Conservation (phyloP, 2,797 vertebrate genomes). For the Phoxinus dragarum region DNA sequence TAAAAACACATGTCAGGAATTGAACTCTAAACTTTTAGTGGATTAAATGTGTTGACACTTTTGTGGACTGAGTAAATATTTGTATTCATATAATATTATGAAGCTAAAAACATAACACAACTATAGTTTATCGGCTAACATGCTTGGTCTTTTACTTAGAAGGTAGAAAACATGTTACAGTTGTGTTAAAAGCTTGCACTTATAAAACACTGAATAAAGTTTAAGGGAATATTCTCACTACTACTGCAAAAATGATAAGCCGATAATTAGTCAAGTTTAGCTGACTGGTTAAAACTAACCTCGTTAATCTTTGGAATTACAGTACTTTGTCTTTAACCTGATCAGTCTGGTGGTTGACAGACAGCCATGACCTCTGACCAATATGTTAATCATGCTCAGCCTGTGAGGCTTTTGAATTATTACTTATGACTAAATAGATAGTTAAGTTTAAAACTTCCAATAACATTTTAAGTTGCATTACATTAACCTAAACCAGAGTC, state of each 20-base stretch:
- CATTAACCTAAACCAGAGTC: no score
- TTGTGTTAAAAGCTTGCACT: background rate
- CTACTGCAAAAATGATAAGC: background rate
- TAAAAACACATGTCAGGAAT: background rate
- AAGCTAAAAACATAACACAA: background rate
- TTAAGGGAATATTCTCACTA: background rate
- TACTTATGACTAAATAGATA: constrained; percentile 1
- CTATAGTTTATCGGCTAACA: background rate
- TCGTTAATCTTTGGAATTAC: constrained; percentile 10
- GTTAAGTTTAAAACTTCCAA: background rate
- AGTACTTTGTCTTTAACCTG: constrained; percentile 22
- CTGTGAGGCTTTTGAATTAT: background rate
- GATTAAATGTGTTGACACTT: background rate
- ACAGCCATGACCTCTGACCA: constrained; percentile 24
- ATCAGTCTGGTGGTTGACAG: constrained; percentile 27
- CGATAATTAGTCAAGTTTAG: no score
- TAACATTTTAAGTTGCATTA: background rate
- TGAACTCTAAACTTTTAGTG: background rate
- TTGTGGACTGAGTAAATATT: no score
- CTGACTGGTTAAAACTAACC: constrained; percentile 4
- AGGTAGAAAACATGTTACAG: background rate
- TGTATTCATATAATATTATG: background rate
- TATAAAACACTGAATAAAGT: background rate
- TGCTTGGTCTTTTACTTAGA: background rate
- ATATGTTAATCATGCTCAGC: background rate